Percentiles rank a stretch among this genome's conserved stretches.
Evolutionary conservation across 2,888 invertebrate genomes (phyloP).

Genomic region (Mesorhabditis spiculigera): DNA sequence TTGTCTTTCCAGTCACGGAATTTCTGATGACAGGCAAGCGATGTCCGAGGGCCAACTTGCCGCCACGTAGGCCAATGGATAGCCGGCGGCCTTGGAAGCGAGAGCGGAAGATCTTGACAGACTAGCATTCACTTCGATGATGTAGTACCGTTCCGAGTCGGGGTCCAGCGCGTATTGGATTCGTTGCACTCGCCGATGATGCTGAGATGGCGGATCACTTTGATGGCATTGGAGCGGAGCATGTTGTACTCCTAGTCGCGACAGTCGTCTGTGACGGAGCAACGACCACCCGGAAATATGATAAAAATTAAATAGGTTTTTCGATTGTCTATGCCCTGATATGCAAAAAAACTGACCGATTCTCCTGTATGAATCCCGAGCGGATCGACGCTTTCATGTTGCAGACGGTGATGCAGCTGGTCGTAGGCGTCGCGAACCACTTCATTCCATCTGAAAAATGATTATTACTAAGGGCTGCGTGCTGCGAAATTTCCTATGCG

Average conservation of each 20-base stretch:
- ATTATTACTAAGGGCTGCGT: too few species aligned
- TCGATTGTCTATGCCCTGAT: background rate
- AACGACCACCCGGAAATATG: slow-evolving; percentile 63
- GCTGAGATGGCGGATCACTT: slow-evolving; percentile 79
- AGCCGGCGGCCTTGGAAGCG: slow-evolving; percentile 98
- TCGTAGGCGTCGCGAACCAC: slow-evolving; percentile 95
- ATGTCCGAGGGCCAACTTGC: slow-evolving; percentile 82
- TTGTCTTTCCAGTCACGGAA: slow-evolving; percentile 81
- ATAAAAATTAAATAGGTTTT: background rate
- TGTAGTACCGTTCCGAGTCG: slow-evolving; percentile 75
- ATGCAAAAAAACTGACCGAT: slow-evolving; percentile 16
- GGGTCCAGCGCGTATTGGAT: slow-evolving; percentile 98
- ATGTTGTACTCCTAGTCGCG: slow-evolving; percentile 92
- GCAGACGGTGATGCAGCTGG: slow-evolving; percentile 93
- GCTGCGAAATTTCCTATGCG: background rate
- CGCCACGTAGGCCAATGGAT: slow-evolving; percentile 96
- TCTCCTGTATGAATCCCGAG: slow-evolving; percentile 68
- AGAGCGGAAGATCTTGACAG: slow-evolving; percentile 93
- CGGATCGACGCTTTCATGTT: slow-evolving; percentile 99
- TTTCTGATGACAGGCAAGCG: slow-evolving; percentile 73
- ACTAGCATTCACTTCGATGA: slow-evolving; percentile 81
- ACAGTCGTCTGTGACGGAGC: slow-evolving; percentile 96
- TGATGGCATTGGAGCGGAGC: slow-evolving; percentile 83
- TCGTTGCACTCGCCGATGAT: slow-evolving; percentile 97
- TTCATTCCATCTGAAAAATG: slow-evolving; percentile 74